A percentile compares a stretch with the other conserved stretches of the same genome.
These are phyloP conservation scores for Aplysia californica DNA, from an alignment of 1,140 invertebrate genomes.

Conservation along the genomic window DNA sequence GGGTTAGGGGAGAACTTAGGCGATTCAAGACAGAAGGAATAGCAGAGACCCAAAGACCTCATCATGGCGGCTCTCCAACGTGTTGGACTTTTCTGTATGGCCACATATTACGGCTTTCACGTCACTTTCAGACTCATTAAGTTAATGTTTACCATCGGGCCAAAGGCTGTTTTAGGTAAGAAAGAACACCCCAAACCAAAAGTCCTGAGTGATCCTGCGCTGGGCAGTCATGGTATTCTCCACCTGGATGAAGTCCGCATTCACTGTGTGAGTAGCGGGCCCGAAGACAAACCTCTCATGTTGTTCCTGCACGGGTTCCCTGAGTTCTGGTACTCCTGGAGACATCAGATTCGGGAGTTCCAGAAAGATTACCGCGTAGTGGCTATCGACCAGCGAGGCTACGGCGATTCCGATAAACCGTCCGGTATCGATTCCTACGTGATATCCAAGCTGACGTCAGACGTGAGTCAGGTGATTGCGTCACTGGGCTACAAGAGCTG, in stretches of 20 bases:
- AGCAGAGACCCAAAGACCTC: too few relatives aligned
- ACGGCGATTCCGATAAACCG: slow-evolving; percentile 86
- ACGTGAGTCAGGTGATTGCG: slow-evolving; percentile 78
- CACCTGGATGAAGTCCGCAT: slow-evolving; percentile 55
- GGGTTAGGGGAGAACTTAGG: too few relatives aligned
- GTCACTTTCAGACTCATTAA: not conserved
- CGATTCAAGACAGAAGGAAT: too few relatives aligned
- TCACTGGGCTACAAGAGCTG: slow-evolving; percentile 70
- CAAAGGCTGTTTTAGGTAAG: not conserved
- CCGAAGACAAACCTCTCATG: slow-evolving; percentile 63
- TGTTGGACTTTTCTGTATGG: too few relatives aligned
- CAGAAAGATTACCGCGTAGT: slow-evolving; percentile 72
- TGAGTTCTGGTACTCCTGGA: slow-evolving; percentile 71
- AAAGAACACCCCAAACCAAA: not conserved
- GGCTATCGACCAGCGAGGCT: slow-evolving; percentile 83
- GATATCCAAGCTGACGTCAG: slow-evolving; percentile 75
- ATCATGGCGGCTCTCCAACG: too few relatives aligned
- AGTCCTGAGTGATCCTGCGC: not conserved
- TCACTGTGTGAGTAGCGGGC: slow-evolving; percentile 68
- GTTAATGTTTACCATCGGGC: not conserved
- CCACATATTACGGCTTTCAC: not conserved
- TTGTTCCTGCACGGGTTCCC: slow-evolving; percentile 70
- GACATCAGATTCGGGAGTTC: slow-evolving; percentile 67
- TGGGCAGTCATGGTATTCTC: slow-evolving; percentile 7
- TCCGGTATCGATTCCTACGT: slow-evolving; percentile 73